Evolutionary conservation across 1,140 invertebrate species (phyloP).

Genomic region (Drosophila dunni): DNA sequence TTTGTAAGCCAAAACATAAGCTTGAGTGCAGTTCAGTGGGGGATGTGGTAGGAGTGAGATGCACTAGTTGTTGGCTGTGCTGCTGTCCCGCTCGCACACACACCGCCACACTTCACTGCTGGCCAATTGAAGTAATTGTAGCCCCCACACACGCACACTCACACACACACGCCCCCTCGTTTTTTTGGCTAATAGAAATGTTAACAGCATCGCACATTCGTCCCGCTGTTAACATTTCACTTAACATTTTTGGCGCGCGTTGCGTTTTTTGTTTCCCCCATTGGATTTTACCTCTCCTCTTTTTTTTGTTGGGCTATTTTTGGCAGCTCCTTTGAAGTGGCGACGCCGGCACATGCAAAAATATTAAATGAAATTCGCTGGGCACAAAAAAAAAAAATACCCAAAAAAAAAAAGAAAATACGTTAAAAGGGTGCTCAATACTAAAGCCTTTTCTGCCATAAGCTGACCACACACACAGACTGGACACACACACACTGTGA

Average conservation of each 20-base stretch:
- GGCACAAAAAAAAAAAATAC: conserved; percentile 39
- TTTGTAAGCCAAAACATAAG: not conserved
- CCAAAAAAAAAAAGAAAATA: conserved; percentile 56
- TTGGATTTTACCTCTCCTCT: conserved; percentile 4
- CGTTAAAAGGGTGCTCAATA: conserved; percentile 78
- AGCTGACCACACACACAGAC: conserved; percentile 77
- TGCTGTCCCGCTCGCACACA: not conserved
- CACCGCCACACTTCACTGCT: conserved; percentile 4
- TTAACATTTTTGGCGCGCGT: conserved; percentile 73
- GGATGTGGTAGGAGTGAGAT: too few species aligned
- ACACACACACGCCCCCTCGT: too few species aligned
- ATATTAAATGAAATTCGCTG: conserved; percentile 76
- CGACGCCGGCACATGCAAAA: conserved; percentile 65
- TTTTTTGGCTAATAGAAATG: conserved; percentile 62
- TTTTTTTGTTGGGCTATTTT: conserved; percentile 40
- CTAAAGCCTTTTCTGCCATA: conserved; percentile 72
- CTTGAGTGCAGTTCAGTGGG: not conserved
- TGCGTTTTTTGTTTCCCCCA: conserved; percentile 37
- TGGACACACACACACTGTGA: conserved; percentile 53
- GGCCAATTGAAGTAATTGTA: conserved; percentile 35
- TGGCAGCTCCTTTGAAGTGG: conserved; percentile 73
- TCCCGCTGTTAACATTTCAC: conserved; percentile 73
- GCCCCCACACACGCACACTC: conserved; percentile 5
- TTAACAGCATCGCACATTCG: conserved; percentile 52
- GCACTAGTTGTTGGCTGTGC: not conserved